Evolutionary conservation across 2,797 vertebrate species (phyloP), one percentile per base, ranked within the genome.

Genomic region (Hozukius guyotensis): DNA sequence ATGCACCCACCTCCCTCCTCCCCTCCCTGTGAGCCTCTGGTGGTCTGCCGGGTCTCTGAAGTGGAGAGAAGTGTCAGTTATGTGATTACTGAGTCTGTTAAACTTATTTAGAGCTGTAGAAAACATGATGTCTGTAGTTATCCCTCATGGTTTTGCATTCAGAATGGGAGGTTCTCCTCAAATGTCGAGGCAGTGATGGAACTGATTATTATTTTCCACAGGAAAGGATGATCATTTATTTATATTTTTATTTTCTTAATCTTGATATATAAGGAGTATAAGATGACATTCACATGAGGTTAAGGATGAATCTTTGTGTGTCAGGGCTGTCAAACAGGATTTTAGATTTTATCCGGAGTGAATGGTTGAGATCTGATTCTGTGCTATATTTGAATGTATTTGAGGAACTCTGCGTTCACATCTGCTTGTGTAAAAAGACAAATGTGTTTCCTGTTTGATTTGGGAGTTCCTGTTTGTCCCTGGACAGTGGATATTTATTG

Each of bases 1-100:
- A 87, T 64, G 66, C 80, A 77, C 73, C 63, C 65, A 3, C 83
- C 87, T 75, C 75, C 59, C 75, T 76, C 25, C 24, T 63, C 64
- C 74, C 81, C 13, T 72, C 81, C 49, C 80, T 75, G 59, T 27
- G 79, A 80, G 83, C 82, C 83, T 75, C 72, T 29, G 75, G 71
- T 81, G 88, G 87, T 87, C 86, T 75, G 66, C 22, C 2, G 31
- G 75, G 79, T 83, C 83, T 83, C 77, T 89, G 78, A 88, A 87
- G 87, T 86, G 88, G 73, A 79, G 75, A 87, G 42, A 85, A 73
- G 83, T 85, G 85, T 81, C 81, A 73, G 66, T 83, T 75, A 70
- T 75, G 75, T 85, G 86, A 91, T 92, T 90, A 89, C 75, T 86
- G 86, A 78, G 66, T 80, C 75, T 73, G 75, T 79, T 79, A 34